These are phyloP conservation scores for Cephus pulcher DNA, from an alignment of 2,888 invertebrate genomes.

Conservation along the genomic window DNA sequence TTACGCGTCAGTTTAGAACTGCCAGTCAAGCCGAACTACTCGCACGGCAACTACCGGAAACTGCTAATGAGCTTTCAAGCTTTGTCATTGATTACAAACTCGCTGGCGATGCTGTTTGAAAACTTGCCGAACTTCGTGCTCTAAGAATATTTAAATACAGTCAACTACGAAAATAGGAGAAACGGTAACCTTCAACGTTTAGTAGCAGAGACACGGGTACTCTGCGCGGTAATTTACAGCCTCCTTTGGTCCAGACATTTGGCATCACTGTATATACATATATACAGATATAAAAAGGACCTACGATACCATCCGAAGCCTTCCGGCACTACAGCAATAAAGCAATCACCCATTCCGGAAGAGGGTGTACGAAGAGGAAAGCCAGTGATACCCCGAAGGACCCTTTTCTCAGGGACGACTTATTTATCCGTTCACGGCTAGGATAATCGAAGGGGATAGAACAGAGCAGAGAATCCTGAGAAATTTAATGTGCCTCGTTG, in stretches of 20 bases:
- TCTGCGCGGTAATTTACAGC: neutral
- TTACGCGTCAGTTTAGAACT: neutral
- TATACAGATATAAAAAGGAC: neutral
- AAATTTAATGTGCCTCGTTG: slow-evolving; percentile 22
- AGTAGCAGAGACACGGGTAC: neutral
- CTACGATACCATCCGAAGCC: neutral
- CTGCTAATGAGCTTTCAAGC: slow-evolving; percentile 35
- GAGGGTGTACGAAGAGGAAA: neutral
- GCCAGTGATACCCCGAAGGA: neutral
- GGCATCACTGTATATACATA: neutral
- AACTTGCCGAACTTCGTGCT: neutral
- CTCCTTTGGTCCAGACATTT: neutral
- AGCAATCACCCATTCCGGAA: slow-evolving; percentile 1
- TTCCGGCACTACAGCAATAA: slow-evolving; percentile 1
- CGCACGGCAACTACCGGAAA: slow-evolving; percentile 18
- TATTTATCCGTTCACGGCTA: neutral
- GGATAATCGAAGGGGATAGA: slow-evolving; percentile 7
- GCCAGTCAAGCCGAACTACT: slow-evolving; percentile 2
- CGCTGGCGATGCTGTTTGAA: slow-evolving; percentile 2
- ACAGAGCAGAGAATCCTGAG: slow-evolving; percentile 4
- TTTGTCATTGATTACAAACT: slow-evolving; percentile 29
- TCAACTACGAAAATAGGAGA: neutral
- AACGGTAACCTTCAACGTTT: neutral
- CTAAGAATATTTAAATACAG: neutral
- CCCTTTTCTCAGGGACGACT: neutral